Percentiles rank a stretch among this genome's conserved stretches.
Conservation (phyloP, 2,797 vertebrate genomes). For the Chelonia mydas region DNA sequence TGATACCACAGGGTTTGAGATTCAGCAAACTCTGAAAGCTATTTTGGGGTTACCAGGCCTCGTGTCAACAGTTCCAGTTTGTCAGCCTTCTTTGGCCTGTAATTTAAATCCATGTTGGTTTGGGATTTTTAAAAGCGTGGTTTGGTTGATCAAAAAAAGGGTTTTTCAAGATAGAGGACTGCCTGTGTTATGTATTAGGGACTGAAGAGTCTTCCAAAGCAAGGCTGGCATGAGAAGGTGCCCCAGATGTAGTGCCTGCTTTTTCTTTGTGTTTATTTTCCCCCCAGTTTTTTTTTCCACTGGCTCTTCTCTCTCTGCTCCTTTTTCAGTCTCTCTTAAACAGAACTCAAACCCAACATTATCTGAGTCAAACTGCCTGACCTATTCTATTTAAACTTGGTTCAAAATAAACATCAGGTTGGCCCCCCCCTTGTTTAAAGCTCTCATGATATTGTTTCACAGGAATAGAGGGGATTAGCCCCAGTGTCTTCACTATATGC, state of each 20-base stretch:
- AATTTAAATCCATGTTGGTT: conserved; percentile 1
- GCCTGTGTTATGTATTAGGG: neutral
- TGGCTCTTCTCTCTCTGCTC: neutral
- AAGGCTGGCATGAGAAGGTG: neutral
- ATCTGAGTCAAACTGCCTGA: neutral
- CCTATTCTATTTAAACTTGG: neutral
- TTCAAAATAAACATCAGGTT: neutral
- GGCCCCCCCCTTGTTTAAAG: neutral
- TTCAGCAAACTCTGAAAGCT: neutral
- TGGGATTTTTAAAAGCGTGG: neutral
- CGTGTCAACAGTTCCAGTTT: neutral
- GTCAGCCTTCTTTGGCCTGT: neutral
- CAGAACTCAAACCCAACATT: neutral
- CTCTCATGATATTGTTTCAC: neutral
- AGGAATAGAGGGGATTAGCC: neutral
- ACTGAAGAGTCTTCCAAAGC: conserved; percentile 35
- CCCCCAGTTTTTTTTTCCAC: neutral
- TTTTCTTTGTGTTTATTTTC: neutral
- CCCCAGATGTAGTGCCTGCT: neutral
- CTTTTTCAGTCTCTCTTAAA: neutral
- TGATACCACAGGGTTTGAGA: neutral
- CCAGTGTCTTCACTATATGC: no score
- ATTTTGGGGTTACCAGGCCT: neutral
- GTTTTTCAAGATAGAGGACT: neutral
- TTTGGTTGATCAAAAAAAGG: conserved; percentile 48